Base-by-base conservation (phyloP, 2,888 invertebrate species). In the Flexamia atlantica region DNA sequence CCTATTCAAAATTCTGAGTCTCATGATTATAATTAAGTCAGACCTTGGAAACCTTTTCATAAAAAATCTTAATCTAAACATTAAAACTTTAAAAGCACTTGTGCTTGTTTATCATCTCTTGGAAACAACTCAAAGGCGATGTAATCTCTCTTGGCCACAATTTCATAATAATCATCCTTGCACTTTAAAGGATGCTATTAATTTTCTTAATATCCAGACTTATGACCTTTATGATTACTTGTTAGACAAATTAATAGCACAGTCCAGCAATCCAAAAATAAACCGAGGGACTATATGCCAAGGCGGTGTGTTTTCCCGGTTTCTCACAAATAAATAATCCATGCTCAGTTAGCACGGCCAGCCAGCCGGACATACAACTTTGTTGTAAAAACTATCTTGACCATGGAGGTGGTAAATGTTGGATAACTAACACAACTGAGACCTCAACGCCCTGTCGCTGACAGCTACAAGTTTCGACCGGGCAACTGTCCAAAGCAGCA, bases 391-490 rank as follows among this genome's bases (percentile, higher is more conserved):
- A 12, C 28, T 64, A 64, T 28, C 64, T 64, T 4, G 25, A 30
- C 28, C 28, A 64, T 30, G 30, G 64, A 64, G 64, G 64, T 64
- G 64, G 30, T 28, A 64, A 64, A 64, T 64, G 64, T 30, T 64
- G 28, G 64, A 64, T 64, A 64, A 28, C 64, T 28, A 64, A 64
- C 28, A 64, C 25, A 64, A 30, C 64, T 20, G 64, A 64, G 64
- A 64, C 64, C 30, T n/a, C 25, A 30, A 64, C 28, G 20, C 64
- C 28, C 64, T 64, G 64, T 30, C 64, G 30, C 64, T 64, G 64
- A 64, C 64, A 64, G 64, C 25, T 64, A 64, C 64, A 64, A 64
- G 64, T 64, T 64, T 64, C 64, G 30, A 64, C 28, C 64, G 64
- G 64, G 64, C 64, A 64, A 64, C 28, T 64, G 64, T 64, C 64